phyloP scores from a whole-genome alignment of 1,140 invertebrate species.

The Pseudomyrmex cubaensis region DNA sequence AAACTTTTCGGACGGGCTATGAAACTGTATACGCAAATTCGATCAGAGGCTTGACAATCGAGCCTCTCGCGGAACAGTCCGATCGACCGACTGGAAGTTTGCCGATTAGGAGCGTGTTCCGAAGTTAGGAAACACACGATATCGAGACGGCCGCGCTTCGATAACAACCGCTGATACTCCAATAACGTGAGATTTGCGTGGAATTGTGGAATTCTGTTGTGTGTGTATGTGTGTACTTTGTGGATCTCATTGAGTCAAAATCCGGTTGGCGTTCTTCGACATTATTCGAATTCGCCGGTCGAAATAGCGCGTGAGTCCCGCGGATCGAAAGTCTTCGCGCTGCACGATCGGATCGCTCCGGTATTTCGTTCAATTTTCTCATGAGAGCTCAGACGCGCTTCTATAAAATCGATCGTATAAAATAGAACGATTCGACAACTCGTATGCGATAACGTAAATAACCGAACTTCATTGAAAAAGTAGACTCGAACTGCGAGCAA shows the following conservation, averaged over 20 bases:
- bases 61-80: not conserved
- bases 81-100: slow-evolving; percentile 43
- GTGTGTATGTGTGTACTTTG: not conserved
- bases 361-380: slow-evolving; percentile 16
- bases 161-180: slow-evolving; percentile 36
- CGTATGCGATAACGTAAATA: not conserved
- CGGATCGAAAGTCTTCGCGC: not conserved
- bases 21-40: slow-evolving; percentile 44
- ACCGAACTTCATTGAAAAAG: not conserved
- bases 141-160: slow-evolving; percentile 12
- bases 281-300: slow-evolving; percentile 18
- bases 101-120: slow-evolving; percentile 36
- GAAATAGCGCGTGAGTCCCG: not conserved
- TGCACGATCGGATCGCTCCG: not conserved
- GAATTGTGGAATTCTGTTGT: slow-evolving; percentile 10
- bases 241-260: slow-evolving; percentile 19
- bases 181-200: slow-evolving; percentile 1
- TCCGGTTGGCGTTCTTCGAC: slow-evolving; percentile 13
- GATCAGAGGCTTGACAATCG: slow-evolving; percentile 34
- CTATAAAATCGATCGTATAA: not conserved
- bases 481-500: not conserved
- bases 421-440: not conserved
- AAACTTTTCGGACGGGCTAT: slow-evolving; percentile 16
- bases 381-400: not conserved
- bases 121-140: not conserved